Evolutionary conservation across 1,140 invertebrate species (phyloP), one percentile per base, ranked within the genome.

Genomic region (Sitodiplosis mosellana): DNA sequence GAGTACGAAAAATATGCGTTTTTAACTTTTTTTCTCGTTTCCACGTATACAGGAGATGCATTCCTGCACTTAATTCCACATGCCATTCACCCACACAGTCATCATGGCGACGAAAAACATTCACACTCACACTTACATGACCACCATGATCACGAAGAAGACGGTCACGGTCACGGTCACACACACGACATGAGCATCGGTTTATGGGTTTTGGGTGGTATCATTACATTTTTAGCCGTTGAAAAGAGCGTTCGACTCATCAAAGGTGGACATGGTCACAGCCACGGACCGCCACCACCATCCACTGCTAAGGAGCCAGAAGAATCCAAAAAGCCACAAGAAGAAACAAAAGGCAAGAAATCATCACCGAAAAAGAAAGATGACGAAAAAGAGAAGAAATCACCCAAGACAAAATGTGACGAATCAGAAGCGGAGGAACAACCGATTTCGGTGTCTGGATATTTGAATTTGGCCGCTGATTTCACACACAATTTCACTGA

Each of bases 401-500:
- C n/a, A n/a, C n/a, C n/a, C n/a, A n/a, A n/a, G n/a, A n/a, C n/a
- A n/a, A n/a, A n/a, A n/a, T n/a, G 14, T 57, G 37, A n/a, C 37
- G 40, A 17, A 20, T 33, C 34, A 38, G 15, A 48, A 44, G 46
- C 45, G 49, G 58, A 64, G 22, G 66, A 66, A 50, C 65, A 67
- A 50, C 64, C 67, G 55, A 55, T 64, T 15, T 79, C 90, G 76
- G 76, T 91, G 47, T 76, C 83, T 36, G 94, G 92, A 1, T 97
- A 96, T 61, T 64, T 97, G 43, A 97, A 97, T 69, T 68, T 97
- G 42, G 71, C 94, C 58, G 92, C 93, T 2, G 97, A 98, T 66
- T 81, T 84, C 34, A 89, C 96, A 33, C 93, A 97, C 61, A 98
- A 98, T 69, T 97, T 97, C 67, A 94, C 90, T 1, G 93, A 98